Conservation (phyloP, 2,888 invertebrate species). For the Andrena minutula region DNA sequence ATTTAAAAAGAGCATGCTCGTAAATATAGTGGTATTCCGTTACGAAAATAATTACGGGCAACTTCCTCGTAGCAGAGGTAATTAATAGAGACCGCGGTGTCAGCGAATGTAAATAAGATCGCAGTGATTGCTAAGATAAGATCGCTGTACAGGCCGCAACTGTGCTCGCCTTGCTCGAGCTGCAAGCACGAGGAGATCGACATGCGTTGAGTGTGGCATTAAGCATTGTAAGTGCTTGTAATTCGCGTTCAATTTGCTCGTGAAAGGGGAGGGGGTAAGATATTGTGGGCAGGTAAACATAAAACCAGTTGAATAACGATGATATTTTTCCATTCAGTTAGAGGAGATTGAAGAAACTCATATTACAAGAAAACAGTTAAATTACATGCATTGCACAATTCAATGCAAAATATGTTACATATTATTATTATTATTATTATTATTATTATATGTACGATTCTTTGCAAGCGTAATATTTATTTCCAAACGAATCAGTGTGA, state of each 20-base stretch:
- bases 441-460: background rate
- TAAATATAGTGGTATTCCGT: constrained; percentile 12
- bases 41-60: constrained; percentile 18
- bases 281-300: background rate
- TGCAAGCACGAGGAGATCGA: constrained; percentile 14
- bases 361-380: background rate
- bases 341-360: background rate
- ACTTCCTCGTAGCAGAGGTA: constrained; percentile 42
- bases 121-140: constrained; percentile 50
- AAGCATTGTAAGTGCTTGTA: constrained; percentile 19
- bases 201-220: constrained; percentile 17
- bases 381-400: background rate
- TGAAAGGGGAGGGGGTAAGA: too few species aligned
- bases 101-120: constrained; percentile 61
- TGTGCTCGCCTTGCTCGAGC: constrained; percentile 10
- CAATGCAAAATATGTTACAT: background rate
- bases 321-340: background rate
- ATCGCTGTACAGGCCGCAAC: constrained; percentile 27
- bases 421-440: too few species aligned
- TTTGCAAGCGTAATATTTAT: too few species aligned
- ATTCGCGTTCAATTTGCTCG: constrained; percentile 21
- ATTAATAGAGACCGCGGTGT: constrained; percentile 51
- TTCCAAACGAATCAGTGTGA: too few species aligned
- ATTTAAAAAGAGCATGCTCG: background rate
- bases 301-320: background rate